These are phyloP conservation scores for Sitta carolinensis DNA, from an alignment of 2,797 vertebrate genomes.

Conservation along the genomic window DNA sequence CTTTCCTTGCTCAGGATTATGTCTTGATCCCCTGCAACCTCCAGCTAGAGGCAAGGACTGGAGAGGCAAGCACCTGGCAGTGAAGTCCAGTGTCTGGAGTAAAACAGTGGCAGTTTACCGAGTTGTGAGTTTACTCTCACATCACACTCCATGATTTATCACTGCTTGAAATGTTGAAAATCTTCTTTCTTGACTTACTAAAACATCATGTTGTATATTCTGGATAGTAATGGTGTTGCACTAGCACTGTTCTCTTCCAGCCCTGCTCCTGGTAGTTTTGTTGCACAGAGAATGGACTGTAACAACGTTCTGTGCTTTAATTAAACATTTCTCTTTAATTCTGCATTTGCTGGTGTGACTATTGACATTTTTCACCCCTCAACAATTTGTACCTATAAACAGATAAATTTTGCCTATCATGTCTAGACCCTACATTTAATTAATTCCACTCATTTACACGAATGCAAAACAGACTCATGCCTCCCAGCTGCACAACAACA, in stretches of 20 bases:
- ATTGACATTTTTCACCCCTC: not conserved
- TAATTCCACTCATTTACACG: not conserved
- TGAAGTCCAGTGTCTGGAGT: not conserved
- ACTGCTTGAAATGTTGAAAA: not conserved
- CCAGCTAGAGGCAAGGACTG: not conserved
- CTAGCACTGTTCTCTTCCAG: not conserved
- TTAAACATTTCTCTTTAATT: conserved; percentile 21
- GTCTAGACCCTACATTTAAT: not conserved
- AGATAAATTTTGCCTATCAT: not conserved
- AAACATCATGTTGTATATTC: not conserved
- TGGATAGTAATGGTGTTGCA: not conserved
- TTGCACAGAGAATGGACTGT: not conserved
- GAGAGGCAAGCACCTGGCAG: not conserved
- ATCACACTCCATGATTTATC: fast-evolving
- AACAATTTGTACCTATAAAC: not conserved
- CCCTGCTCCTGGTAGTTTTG: not conserved
- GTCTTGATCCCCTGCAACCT: conserved; percentile 50
- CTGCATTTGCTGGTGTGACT: not conserved
- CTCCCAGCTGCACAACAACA: not conserved
- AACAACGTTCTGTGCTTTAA: not conserved
- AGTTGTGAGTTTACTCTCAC: not conserved
- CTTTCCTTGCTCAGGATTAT: not conserved
- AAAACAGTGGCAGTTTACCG: not conserved
- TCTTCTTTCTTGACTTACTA: not conserved
- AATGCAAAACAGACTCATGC: not conserved